Conservation (phyloP, 2,797 vertebrate species). For the Nyctalus aviator region DNA sequence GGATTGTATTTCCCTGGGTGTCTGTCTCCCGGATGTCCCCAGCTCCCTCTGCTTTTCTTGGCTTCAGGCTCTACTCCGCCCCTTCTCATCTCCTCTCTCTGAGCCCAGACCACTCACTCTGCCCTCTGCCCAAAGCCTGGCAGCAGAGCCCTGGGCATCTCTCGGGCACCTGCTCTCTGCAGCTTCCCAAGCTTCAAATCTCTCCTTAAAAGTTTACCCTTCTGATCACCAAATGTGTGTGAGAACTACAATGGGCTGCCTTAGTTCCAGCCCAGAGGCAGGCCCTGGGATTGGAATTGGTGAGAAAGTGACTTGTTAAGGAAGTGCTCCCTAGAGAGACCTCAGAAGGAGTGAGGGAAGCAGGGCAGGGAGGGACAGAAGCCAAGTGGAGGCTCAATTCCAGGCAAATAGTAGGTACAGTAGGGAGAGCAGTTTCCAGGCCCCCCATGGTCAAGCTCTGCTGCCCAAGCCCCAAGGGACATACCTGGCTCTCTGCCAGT, state of each 20-base stretch:
- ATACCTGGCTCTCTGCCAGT: neutral
- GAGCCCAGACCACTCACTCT: neutral
- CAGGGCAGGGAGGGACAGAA: neutral
- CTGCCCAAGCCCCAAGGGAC: neutral
- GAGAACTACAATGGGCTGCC: neutral
- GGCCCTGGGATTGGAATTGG: neutral
- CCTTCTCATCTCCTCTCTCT: accelerated
- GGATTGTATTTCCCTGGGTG: neutral
- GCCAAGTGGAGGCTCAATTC: neutral
- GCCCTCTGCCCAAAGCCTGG: neutral
- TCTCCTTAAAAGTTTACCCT: neutral
- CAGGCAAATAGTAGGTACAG: neutral
- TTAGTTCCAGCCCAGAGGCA: neutral
- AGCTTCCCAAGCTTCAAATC: neutral
- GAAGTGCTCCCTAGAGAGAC: neutral
- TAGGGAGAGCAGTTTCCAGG: neutral
- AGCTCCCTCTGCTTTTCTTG: accelerated
- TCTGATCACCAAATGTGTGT: neutral
- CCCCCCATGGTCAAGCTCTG: accelerated
- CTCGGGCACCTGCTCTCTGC: neutral
- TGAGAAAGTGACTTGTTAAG: neutral
- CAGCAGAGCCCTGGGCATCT: too few relatives aligned
- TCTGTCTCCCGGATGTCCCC: neutral
- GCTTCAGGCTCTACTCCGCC: neutral
- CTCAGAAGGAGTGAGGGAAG: accelerated